A percentile compares a stretch with the other conserved stretches of the same genome.
phyloP scores from a whole-genome alignment of 2,113 vertebrate species.

The Pungitius pungitius region DNA sequence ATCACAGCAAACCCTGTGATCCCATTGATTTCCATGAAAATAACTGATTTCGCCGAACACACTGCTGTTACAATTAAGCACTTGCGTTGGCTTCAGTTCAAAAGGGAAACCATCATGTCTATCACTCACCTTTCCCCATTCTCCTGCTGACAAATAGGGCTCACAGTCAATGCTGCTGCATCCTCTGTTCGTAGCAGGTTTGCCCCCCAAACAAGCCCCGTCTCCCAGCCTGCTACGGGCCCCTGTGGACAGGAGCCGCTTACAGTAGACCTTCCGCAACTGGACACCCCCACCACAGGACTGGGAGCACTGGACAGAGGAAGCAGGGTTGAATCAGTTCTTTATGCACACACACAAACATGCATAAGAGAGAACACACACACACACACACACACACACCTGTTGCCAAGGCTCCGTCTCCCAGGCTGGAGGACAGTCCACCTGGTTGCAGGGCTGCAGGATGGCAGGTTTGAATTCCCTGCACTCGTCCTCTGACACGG shows the following conservation, averaged over 20 bases:
- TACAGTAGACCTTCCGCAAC: conserved; percentile 86
- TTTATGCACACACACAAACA: neutral
- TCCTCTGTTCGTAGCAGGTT: conserved; percentile 73
- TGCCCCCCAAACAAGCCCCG: conserved; percentile 78
- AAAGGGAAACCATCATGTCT: neutral
- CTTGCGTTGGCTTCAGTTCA: neutral
- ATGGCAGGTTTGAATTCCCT: conserved; percentile 80
- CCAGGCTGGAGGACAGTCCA: conserved; percentile 88
- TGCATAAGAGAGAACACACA: neutral
- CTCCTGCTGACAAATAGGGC: conserved; percentile 81
- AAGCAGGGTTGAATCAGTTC: neutral
- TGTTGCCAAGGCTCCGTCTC: conserved; percentile 89
- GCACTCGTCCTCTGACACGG: conserved; percentile 78
- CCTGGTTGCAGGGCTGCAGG: conserved; percentile 88
- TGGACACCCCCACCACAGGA: conserved; percentile 88
- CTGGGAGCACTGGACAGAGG: conserved; percentile 83
- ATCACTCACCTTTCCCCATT: conserved; percentile 88
- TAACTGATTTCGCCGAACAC: neutral
- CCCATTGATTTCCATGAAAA: neutral
- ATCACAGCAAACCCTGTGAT: neutral
- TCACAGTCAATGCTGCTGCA: conserved; percentile 87
- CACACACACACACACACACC: conserved; percentile 72
- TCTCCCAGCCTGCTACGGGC: conserved; percentile 83
- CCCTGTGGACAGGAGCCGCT: conserved; percentile 88
- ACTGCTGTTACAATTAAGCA: neutral